These are phyloP conservation scores for Okamejei kenojei DNA, from an alignment of 2,797 vertebrate genomes.

Conservation along the genomic window DNA sequence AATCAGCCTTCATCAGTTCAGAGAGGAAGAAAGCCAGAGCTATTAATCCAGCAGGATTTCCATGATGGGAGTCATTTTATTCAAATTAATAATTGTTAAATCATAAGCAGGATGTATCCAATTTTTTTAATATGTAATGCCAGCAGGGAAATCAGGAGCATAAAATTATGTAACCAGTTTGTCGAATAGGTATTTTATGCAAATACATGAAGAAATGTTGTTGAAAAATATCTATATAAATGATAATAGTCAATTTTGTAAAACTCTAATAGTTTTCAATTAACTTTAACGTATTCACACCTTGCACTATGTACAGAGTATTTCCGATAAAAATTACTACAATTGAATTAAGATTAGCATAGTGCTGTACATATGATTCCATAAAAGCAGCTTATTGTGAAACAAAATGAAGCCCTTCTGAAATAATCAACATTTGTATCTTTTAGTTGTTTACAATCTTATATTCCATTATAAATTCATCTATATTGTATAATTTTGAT, in stretches of 20 bases:
- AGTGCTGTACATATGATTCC: neutral
- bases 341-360: neutral
- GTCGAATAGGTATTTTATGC: neutral
- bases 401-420: neutral
- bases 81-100: neutral
- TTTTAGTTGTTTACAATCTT: neutral
- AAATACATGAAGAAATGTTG: neutral
- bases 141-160: neutral
- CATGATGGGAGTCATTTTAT: neutral
- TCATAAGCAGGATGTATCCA: neutral
- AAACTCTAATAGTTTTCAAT: neutral
- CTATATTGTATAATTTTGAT: neutral
- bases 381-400: neutral
- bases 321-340: neutral
- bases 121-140: neutral
- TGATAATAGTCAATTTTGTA: neutral
- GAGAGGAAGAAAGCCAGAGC: neutral
- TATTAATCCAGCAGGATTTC: conserved; percentile 5
- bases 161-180: neutral
- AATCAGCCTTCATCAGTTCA: neutral
- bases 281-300: neutral
- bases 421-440: neutral
- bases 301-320: neutral
- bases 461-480: neutral
- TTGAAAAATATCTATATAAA: neutral